These are phyloP conservation scores for Eulemur macaco DNA, from an alignment of 2,113 vertebrate species.

Conservation along the genomic window DNA sequence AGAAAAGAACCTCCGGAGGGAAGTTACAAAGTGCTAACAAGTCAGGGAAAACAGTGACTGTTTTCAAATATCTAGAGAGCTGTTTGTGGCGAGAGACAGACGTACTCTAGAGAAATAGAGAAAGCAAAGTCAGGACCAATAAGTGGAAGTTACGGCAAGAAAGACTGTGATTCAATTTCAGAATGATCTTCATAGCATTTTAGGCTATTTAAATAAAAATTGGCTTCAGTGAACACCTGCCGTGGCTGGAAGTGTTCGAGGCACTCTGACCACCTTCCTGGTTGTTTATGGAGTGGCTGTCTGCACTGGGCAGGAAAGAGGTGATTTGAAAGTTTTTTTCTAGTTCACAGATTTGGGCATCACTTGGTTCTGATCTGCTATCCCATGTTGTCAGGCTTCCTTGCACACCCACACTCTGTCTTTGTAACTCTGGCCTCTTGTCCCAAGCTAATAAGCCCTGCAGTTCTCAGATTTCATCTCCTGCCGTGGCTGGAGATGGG, in stretches of 20 bases:
- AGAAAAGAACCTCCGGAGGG: neutral
- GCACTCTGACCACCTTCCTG: neutral
- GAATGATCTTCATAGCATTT: neutral
- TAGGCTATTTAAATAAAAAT: neutral
- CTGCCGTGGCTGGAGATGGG: neutral
- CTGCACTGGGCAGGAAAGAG: neutral
- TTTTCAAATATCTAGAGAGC: neutral
- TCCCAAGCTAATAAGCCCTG: neutral
- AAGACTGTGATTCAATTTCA: neutral
- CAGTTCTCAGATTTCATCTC: neutral
- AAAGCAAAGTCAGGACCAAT: neutral
- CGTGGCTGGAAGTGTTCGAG: neutral
- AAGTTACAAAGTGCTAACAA: neutral
- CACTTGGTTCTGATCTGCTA: neutral
- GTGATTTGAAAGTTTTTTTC: neutral
- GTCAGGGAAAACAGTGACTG: neutral
- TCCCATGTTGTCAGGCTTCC: neutral
- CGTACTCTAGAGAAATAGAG: neutral
- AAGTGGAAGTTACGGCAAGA: neutral
- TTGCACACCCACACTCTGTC: neutral
- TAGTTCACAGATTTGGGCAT: neutral
- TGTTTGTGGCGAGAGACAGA: neutral
- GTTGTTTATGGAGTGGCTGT: neutral
- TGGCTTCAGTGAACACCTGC: neutral
- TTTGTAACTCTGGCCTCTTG: neutral